Evolutionary conservation across 2,797 vertebrate species (phyloP).

Genomic region (Ataeniobius toweri): DNA sequence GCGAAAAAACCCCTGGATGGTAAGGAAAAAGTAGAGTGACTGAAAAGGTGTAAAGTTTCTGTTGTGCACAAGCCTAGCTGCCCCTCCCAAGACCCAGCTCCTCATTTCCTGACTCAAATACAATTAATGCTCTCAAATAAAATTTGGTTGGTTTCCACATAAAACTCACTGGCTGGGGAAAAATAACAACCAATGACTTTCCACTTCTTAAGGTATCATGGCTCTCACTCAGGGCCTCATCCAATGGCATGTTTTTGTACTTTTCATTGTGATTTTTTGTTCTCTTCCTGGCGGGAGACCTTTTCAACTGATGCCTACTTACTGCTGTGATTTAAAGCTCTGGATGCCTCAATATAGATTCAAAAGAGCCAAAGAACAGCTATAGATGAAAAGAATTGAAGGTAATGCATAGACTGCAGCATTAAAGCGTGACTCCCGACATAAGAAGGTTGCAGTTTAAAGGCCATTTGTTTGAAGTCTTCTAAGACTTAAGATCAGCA

Average conservation of each 20-base stretch:
- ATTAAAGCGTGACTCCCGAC: slow-evolving; percentile 7
- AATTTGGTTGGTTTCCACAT: slow-evolving; percentile 57
- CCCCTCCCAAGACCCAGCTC: slow-evolving; percentile 64
- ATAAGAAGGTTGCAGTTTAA: slow-evolving; percentile 23
- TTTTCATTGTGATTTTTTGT: slow-evolving; percentile 48
- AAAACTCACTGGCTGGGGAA: slow-evolving; percentile 59
- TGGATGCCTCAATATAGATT: slow-evolving; percentile 13
- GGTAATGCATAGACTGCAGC: slow-evolving; percentile 12
- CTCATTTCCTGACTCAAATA: slow-evolving; percentile 73
- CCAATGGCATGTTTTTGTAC: slow-evolving; percentile 35
- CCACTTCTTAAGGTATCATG: slow-evolving; percentile 43
- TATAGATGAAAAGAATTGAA: slow-evolving; percentile 27
- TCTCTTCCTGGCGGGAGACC: slow-evolving; percentile 24
- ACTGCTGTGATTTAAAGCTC: slow-evolving; percentile 43
- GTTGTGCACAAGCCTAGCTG: slow-evolving; percentile 57
- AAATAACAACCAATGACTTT: slow-evolving; percentile 61
- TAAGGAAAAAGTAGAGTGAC: slow-evolving; percentile 58
- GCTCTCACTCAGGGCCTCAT: slow-evolving; percentile 32
- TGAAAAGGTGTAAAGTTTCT: slow-evolving; percentile 69
- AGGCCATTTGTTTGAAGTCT: slow-evolving; percentile 14
- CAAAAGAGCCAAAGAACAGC: slow-evolving; percentile 15
- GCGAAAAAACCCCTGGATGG: slow-evolving; percentile 56
- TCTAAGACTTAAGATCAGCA: slow-evolving; percentile 13
- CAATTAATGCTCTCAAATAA: slow-evolving; percentile 71
- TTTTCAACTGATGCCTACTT: slow-evolving; percentile 40